A percentile compares a stretch with the other conserved stretches of the same genome.
Evolutionary conservation across 2,888 invertebrate genomes (phyloP).

Genomic region (Pedicia rivosa): DNA sequence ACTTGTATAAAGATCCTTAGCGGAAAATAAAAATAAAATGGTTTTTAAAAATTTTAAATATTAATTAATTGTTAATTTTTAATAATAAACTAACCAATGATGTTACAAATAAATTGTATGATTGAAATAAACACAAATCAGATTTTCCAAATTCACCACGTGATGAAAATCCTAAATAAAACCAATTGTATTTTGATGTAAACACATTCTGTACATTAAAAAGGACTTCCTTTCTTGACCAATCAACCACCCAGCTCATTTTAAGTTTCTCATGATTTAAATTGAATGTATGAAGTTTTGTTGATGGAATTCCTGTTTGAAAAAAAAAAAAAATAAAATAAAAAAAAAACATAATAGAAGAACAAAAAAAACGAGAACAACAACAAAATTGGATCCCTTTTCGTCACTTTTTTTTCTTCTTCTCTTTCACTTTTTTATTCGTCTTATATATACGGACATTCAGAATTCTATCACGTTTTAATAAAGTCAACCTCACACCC

Average conservation of each 20-base stretch:
- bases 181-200: constrained; percentile 43
- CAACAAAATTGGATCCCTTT: background rate
- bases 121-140: constrained; percentile 71
- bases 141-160: constrained; percentile 55
- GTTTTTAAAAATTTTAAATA: background rate
- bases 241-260: constrained; percentile 31
- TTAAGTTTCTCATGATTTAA: constrained; percentile 29
- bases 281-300: constrained; percentile 27
- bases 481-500: background rate
- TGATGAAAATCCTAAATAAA: constrained; percentile 76
- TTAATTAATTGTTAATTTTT: background rate
- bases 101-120: constrained; percentile 28
- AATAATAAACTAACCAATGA: constrained; percentile 9
- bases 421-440: background rate
- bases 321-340: constrained; percentile 1
- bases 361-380: background rate
- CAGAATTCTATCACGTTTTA: background rate
- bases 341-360: background rate
- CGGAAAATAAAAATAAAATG: background rate
- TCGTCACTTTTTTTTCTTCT: background rate
- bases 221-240: constrained; percentile 31
- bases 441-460: background rate
- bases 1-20: constrained; percentile 57
- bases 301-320: constrained; percentile 24
- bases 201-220: constrained; percentile 31